Evolutionary conservation across 2,888 invertebrate species (phyloP).

Genomic region (Macroteleia sp.): DNA sequence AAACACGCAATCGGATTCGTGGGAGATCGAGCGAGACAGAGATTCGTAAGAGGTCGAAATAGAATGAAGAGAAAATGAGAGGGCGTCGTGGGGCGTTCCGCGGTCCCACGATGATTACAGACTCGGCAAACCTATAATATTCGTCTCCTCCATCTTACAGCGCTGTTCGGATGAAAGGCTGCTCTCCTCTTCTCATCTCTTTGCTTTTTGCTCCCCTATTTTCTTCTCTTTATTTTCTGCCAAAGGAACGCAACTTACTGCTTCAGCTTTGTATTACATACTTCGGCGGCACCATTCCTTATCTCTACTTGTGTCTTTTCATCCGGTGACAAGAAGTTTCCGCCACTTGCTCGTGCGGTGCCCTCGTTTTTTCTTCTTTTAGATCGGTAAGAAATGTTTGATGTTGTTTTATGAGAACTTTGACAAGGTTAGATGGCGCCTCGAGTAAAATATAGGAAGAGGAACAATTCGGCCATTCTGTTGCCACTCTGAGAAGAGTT

Average conservation of each 20-base stretch:
- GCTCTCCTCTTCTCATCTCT: constrained; percentile 70
- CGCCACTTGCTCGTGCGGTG: constrained; percentile 18
- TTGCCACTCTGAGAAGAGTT: too few relatives aligned
- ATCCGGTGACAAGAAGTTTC: constrained; percentile 26
- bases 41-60: constrained; percentile 50
- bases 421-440: too few relatives aligned
- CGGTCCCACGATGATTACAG: constrained; percentile 84
- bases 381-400: too few relatives aligned
- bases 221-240: not conserved
- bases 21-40: constrained; percentile 51
- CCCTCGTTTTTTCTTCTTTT: constrained; percentile 15
- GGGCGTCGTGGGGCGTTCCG: constrained; percentile 83
- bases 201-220: constrained; percentile 24
- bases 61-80: constrained; percentile 72
- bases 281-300: constrained; percentile 55
- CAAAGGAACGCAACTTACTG: constrained; percentile 49
- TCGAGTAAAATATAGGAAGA: too few relatives aligned
- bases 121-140: constrained; percentile 82
- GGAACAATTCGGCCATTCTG: too few relatives aligned
- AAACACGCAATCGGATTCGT: constrained; percentile 39
- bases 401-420: too few relatives aligned
- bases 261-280: constrained; percentile 59
- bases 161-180: constrained; percentile 58
- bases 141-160: constrained; percentile 70
- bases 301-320: constrained; percentile 49